Percentiles rank a stretch among this genome's conserved stretches.
Evolutionary conservation across 2,113 vertebrate genomes (phyloP).

Genomic region (Calidris pugnax): DNA sequence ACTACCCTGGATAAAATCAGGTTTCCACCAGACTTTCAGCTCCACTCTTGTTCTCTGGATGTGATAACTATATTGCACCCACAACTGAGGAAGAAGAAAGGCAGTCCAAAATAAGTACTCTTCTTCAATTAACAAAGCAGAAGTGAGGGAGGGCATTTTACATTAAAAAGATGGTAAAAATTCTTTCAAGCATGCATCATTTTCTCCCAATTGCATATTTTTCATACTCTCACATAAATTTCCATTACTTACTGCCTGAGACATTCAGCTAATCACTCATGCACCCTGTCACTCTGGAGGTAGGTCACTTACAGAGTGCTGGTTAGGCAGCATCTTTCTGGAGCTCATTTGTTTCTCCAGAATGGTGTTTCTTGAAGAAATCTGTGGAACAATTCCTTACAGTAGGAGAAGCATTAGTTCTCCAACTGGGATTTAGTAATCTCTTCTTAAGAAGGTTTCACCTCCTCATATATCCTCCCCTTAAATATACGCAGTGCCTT

Average conservation of each 20-base stretch:
- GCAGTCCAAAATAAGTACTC: not conserved
- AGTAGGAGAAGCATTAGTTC: not conserved
- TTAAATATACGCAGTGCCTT: not conserved
- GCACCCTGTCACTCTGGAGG: not conserved
- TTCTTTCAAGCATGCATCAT: not conserved
- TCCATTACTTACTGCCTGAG: not conserved
- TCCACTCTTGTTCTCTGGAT: not conserved
- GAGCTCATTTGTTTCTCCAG: not conserved
- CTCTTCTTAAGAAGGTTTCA: not conserved
- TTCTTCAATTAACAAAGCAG: not conserved
- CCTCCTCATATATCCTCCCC: not conserved
- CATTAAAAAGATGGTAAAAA: not conserved
- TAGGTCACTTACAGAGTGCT: not conserved
- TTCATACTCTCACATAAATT: not conserved
- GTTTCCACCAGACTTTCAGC: not conserved
- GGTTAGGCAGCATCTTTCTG: not conserved
- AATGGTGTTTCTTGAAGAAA: not conserved
- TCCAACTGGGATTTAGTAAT: not conserved
- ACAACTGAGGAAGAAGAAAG: not conserved
- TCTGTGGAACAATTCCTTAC: not conserved
- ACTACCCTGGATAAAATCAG: not conserved
- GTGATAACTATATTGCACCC: not conserved
- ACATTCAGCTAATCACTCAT: not conserved
- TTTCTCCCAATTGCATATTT: not conserved
- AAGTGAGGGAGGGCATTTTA: not conserved